Conservation (phyloP, 2,888 invertebrate genomes). For the Polydrusus pterygomalis region DNA sequence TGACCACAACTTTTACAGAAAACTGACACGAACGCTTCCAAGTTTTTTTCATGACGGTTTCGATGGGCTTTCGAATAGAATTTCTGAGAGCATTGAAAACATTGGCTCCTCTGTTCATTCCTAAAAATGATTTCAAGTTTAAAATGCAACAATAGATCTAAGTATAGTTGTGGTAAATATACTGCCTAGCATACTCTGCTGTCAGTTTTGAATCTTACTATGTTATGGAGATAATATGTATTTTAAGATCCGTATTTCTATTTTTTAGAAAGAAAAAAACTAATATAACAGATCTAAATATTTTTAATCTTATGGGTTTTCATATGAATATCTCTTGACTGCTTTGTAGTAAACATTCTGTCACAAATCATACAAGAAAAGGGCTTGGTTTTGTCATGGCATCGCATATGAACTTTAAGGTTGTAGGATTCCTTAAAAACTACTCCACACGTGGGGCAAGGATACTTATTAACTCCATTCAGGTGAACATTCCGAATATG, state of each 20-base stretch:
- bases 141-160: not conserved
- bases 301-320: conserved; percentile 35
- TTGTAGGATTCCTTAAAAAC: conserved; percentile 72
- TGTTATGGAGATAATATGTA: too few relatives aligned
- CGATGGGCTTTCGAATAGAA: conserved; percentile 33
- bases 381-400: conserved; percentile 56
- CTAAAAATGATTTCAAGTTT: conserved; percentile 23
- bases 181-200: too few relatives aligned
- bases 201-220: too few relatives aligned
- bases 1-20: conserved; percentile 37
- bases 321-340: conserved; percentile 55
- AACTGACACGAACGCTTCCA: conserved; percentile 31
- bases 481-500: conserved; percentile 13
- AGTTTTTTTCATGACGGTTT: conserved; percentile 38
- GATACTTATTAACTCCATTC: conserved; percentile 38
- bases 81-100: conserved; percentile 27
- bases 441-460: conserved; percentile 73
- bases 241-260: too few relatives aligned
- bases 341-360: conserved; percentile 61
- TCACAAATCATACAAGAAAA: conserved; percentile 56
- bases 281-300: too few relatives aligned
- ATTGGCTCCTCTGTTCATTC: conserved; percentile 27
- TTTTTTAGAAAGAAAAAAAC: too few relatives aligned
- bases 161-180: too few relatives aligned
- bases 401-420: conserved; percentile 61